Conservation (phyloP, 2,888 invertebrate genomes). For the Eilema sororculum region DNA sequence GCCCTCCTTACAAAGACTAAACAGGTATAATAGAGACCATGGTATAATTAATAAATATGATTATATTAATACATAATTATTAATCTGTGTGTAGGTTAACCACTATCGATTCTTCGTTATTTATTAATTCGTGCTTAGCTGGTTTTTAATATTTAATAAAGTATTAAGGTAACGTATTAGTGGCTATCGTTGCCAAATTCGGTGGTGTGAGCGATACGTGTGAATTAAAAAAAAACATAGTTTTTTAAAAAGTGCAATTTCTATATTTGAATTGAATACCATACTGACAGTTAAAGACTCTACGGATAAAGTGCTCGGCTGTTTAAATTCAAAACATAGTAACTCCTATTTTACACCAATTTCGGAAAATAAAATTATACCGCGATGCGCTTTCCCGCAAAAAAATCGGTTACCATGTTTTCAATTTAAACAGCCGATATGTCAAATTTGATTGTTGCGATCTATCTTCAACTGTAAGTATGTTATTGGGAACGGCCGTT, state of each 20-base stretch:
- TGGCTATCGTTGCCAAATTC: slow-evolving; percentile 70
- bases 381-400: too few relatives aligned
- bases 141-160: slow-evolving; percentile 57
- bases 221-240: slow-evolving; percentile 18
- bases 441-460: too few relatives aligned
- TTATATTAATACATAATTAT: slow-evolving; percentile 62
- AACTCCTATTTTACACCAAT: too few relatives aligned
- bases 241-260: slow-evolving; percentile 28
- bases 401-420: too few relatives aligned
- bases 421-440: too few relatives aligned
- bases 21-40: slow-evolving; percentile 79
- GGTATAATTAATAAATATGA: slow-evolving; percentile 58
- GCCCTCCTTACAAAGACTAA: slow-evolving; percentile 59
- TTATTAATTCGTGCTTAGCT: slow-evolving; percentile 77
- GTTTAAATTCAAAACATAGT: too few relatives aligned
- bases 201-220: slow-evolving; percentile 72
- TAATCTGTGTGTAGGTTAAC: slow-evolving; percentile 74
- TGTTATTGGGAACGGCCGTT: too few relatives aligned
- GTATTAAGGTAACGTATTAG: slow-evolving; percentile 47
- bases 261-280: slow-evolving; percentile 48
- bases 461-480: too few relatives aligned
- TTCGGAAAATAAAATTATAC: too few relatives aligned
- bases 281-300: too few relatives aligned
- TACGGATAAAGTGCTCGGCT: too few relatives aligned
- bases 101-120: slow-evolving; percentile 59